Evolutionary conservation across 1,140 invertebrate species (phyloP), one percentile per base, ranked within the genome.

Genomic region (Gryllus bimaculatus): DNA sequence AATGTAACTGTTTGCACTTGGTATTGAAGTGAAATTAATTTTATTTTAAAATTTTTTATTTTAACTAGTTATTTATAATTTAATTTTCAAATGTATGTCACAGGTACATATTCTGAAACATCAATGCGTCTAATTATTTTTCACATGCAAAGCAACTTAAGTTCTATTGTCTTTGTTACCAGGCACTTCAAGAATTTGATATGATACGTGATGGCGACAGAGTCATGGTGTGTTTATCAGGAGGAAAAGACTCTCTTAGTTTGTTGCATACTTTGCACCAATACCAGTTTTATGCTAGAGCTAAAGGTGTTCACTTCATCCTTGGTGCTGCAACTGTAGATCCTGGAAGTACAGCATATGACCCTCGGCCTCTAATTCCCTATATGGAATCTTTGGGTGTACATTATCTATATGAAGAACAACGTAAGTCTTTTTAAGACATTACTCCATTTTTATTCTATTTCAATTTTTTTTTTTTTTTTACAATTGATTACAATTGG

Each of bases 151-250:
- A 39, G 5, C 26, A 39, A 39, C 26, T 39, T 2, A 39, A 39
- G 26, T 39, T 66, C 74, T 5, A 15, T 21, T 75, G 7, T 75
- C 13, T 39, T 18, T 77, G 10, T 75, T 84, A 86, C 8, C 84
- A 93, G 90, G 94, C 94, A 0, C 88, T 97, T 20, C 90, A 92
- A 79, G 93, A 95, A 82, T 95, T 93, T 85, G 89, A 91, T 21
- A 97, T 97, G 95, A 91, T 98, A 20, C 88, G 90, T 80, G 89
- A 94, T 83, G 93, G 92, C 6, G 96, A 98, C 83, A 89, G 90
- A 78, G 90, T 97, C 13, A 85, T 97, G 81, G 90, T 97, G 3
- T 96, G 96, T 85, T 86, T 97, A n/a, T 93, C 93, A 0, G 94
- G 92, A 0, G 93, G 93, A 0, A 93, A 92, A 80, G 93, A 94